These are phyloP conservation scores for Ceratina calcarata DNA, from an alignment of 1,140 invertebrate genomes.

Conservation along the genomic window DNA sequence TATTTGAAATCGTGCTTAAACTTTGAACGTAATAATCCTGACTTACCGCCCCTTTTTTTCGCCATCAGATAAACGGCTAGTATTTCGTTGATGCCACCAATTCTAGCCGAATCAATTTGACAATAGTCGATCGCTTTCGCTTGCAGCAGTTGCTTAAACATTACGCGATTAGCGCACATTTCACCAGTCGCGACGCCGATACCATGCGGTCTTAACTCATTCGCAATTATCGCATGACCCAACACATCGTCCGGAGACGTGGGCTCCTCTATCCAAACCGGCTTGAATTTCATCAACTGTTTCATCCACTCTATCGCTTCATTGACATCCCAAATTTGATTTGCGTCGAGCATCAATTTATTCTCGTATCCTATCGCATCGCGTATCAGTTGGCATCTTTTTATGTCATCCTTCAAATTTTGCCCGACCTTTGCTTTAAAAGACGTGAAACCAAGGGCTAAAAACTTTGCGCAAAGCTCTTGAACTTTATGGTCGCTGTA, in stretches of 20 bases:
- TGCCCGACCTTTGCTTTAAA: constrained; percentile 96
- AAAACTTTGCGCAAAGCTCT: constrained; percentile 86
- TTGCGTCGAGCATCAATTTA: constrained; percentile 93
- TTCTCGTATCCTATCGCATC: constrained; percentile 89
- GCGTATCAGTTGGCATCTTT: constrained; percentile 86
- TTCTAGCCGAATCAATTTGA: constrained; percentile 93
- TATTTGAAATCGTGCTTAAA: neutral
- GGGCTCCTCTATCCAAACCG: constrained; percentile 95
- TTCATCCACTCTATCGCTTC: constrained; percentile 94
- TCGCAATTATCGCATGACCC: constrained; percentile 88
- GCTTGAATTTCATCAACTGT: constrained; percentile 86
- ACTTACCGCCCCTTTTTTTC: constrained; percentile 84
- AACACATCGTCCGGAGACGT: constrained; percentile 95
- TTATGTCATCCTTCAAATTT: constrained; percentile 88
- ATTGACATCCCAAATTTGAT: constrained; percentile 94
- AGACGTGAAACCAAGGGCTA: constrained; percentile 87
- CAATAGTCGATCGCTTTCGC: constrained; percentile 90
- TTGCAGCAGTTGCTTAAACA: constrained; percentile 96
- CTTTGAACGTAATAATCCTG: neutral
- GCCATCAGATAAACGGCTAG: constrained; percentile 94
- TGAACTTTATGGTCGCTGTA: constrained; percentile 87
- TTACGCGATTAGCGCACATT: constrained; percentile 93
- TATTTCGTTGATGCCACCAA: constrained; percentile 94
- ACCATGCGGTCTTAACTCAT: constrained; percentile 84
- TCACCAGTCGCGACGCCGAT: constrained; percentile 95